Evolutionary conservation across 2,888 invertebrate genomes (phyloP), one percentile per base, ranked within the genome.

Genomic region (Cepaea hortensis): DNA sequence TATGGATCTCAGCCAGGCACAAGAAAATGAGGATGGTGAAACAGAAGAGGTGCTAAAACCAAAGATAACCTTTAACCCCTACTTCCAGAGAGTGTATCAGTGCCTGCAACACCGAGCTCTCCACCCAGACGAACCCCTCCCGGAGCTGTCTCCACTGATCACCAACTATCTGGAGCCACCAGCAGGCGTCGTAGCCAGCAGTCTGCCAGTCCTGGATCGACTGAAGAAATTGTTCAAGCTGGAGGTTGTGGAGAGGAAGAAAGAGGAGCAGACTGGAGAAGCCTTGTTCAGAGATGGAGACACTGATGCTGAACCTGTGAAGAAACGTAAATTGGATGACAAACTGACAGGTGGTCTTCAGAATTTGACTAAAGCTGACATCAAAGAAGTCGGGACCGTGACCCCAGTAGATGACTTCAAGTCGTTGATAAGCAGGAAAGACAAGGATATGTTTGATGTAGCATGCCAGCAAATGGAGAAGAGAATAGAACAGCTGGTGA

Each of bases 381-480:
- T 83, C 15, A 83, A 50, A 75, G 61, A 83, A 73, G 83, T 83
- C 84, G 96, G 96, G 0, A 95, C 96, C 11, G 92, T 96, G 3
- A 95, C 95, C 62, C 96, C 97, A 0, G 95, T 96, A 6, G 95
- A 95, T 85, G 96, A 97, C 92, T 97, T 96, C 90, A 88, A 91
- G 50, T 89, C 91, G 46, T 89, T 94, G 15, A 90, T 94, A 55
- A 90, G 88, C 83, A 90, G 90, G 70, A 93, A 93, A 86, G 93
- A 93, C 87, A 91, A 91, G 61, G 94, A 94, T 87, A 89, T 90
- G 81, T 93, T 94, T 92, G 93, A 93, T 89, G 13, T 94, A 96
- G 85, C 93, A 95, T 90, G 95, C 89, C 89, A 90, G 61, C 93
- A 94, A 90, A 94, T 95, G 94, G 89, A 92, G 89, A 91, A 92